Percentiles rank a stretch among this genome's conserved stretches.
These are phyloP conservation scores for Rhizomys pruinosus DNA, from an alignment of 2,113 vertebrate species.

Conservation along the genomic window DNA sequence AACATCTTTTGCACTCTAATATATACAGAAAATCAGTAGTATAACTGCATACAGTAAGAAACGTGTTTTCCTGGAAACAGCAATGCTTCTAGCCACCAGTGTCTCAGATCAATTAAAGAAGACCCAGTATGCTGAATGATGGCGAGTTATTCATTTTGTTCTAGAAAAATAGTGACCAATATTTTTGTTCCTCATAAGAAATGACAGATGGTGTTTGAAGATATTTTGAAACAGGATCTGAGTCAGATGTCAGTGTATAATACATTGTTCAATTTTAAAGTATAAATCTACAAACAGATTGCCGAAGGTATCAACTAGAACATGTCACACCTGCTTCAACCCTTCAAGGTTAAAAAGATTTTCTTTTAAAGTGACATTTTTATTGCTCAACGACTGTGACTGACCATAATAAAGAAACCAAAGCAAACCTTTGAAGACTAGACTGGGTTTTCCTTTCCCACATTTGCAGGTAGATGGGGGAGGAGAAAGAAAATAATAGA, in stretches of 20 bases:
- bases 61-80: neutral
- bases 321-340: conserved; percentile 61
- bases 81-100: neutral
- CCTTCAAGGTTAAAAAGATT: conserved; percentile 70
- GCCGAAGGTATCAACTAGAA: conserved; percentile 49
- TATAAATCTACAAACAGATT: conserved; percentile 31
- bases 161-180: neutral
- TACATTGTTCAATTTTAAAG: conserved; percentile 58
- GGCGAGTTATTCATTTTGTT: conserved; percentile 10
- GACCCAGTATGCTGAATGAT: neutral
- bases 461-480: neutral
- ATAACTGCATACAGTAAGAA: neutral
- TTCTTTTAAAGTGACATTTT: conserved; percentile 67
- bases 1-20: neutral
- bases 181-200: conserved; percentile 49
- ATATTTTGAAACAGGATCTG: conserved; percentile 24
- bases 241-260: conserved; percentile 40
- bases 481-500: neutral
- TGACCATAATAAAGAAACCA: neutral
- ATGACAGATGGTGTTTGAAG: neutral
- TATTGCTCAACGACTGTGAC: conserved; percentile 1
- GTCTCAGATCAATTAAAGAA: conserved; percentile 26
- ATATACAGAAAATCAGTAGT: neutral
- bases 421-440: neutral
- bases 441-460: neutral